Percentiles rank a stretch among this genome's conserved stretches.
Evolutionary conservation across 2,888 invertebrate genomes (phyloP).

Genomic region (Galerucella pusilla): DNA sequence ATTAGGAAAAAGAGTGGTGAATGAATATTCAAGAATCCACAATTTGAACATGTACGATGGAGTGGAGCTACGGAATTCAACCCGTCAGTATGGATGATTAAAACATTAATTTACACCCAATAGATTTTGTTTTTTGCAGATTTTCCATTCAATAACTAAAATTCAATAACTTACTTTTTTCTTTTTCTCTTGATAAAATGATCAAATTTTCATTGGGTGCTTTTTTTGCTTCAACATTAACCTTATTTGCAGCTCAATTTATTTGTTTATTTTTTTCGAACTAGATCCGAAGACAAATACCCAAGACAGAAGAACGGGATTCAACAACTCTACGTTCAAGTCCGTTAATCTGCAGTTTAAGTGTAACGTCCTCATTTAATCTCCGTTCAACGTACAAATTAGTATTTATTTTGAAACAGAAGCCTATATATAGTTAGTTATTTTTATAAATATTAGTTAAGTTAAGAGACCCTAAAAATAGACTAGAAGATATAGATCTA

Average conservation of each 20-base stretch:
- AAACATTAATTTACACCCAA: constrained; percentile 58
- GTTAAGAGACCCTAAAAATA: constrained; percentile 9
- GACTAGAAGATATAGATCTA: neutral
- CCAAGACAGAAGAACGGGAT: constrained; percentile 61
- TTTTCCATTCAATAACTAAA: constrained; percentile 14
- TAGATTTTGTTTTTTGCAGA: constrained; percentile 25
- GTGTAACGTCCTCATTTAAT: constrained; percentile 58
- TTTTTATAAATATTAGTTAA: constrained; percentile 6
- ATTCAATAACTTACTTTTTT: constrained; percentile 43
- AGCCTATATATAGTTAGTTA: constrained; percentile 13
- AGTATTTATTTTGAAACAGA: constrained; percentile 26
- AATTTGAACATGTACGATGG: constrained; percentile 82
- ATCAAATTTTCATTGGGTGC: constrained; percentile 22
- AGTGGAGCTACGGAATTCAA: constrained; percentile 78
- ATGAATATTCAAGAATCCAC: constrained; percentile 80
- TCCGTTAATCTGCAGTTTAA: constrained; percentile 63
- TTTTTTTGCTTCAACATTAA: constrained; percentile 33
- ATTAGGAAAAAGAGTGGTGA: constrained; percentile 77
- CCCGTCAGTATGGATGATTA: constrained; percentile 86
- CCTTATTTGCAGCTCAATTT: constrained; percentile 37
- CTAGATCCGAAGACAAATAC: constrained; percentile 60
- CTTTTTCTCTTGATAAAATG: constrained; percentile 20
- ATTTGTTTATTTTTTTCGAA: constrained; percentile 44
- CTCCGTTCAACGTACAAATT: constrained; percentile 11
- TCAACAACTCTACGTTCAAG: constrained; percentile 61